A percentile compares a stretch with the other conserved stretches of the same genome.
phyloP scores from a whole-genome alignment of 2,797 vertebrate genomes.

The Sus cebifrons region DNA sequence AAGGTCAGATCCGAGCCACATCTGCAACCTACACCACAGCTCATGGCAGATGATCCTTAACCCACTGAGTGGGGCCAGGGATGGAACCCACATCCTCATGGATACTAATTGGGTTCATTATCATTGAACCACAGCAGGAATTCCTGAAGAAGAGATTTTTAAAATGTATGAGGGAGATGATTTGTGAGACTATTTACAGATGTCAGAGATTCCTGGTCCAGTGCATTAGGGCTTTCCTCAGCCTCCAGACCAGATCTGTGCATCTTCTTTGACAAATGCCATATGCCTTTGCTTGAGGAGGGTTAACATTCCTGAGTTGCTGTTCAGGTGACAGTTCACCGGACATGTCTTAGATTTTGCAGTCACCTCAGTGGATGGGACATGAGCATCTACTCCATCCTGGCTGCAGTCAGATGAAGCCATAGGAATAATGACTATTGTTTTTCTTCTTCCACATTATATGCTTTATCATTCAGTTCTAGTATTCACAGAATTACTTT shows the following conservation, averaged over 20 bases:
- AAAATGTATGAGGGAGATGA: background rate
- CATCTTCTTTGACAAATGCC: background rate
- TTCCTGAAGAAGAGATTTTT: background rate
- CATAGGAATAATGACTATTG: background rate
- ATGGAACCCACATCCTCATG: no score
- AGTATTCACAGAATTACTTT: slow-evolving; percentile 63
- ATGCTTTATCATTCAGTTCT: slow-evolving; percentile 48
- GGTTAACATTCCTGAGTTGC: background rate
- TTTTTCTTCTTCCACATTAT: background rate
- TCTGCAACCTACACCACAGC: no score
- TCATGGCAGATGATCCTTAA: no score
- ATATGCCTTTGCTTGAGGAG: background rate
- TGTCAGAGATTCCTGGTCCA: background rate
- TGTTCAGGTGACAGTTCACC: background rate
- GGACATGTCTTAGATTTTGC: slow-evolving; percentile 11
- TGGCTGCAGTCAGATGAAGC: background rate
- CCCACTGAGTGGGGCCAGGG: no score
- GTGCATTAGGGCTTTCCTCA: background rate
- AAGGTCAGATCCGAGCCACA: no score
- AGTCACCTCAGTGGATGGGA: background rate
- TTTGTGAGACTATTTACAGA: background rate
- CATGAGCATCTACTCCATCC: background rate
- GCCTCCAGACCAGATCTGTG: background rate
- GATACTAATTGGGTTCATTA: no score
- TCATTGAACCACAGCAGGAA: no score